Evolutionary conservation across 2,888 invertebrate genomes (phyloP).

Genomic region (Drosophila melanocephala): DNA sequence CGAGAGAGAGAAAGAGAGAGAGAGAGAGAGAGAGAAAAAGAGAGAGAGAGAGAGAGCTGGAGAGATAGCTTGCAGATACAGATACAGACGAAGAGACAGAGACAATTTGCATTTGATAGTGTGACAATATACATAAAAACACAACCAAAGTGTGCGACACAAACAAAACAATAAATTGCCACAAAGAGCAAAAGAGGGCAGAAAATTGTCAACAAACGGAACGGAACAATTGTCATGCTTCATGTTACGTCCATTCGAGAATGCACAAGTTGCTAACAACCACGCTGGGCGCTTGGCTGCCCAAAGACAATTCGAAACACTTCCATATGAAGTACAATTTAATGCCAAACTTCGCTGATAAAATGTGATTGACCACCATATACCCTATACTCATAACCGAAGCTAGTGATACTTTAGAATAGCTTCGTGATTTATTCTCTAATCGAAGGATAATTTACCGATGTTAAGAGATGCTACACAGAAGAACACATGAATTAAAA

Average conservation of each 20-base stretch:
- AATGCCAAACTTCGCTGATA: not conserved
- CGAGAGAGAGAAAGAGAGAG: conserved; percentile 3
- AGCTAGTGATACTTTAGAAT: not conserved
- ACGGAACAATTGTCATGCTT: conserved; percentile 62
- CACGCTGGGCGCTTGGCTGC: conserved; percentile 15
- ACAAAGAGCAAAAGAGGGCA: conserved; percentile 32
- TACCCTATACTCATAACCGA: not conserved
- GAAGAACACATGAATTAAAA: not conserved
- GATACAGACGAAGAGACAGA: conserved; percentile 11
- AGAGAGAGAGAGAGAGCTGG: conserved; percentile 5
- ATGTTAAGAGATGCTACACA: not conserved
- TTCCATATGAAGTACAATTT: conserved; percentile 14
- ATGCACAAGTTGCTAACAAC: conserved; percentile 57
- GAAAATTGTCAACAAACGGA: conserved; percentile 49
- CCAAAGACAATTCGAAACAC: conserved; percentile 43
- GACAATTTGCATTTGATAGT: conserved; percentile 43
- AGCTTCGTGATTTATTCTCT: not conserved
- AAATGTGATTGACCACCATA: not conserved
- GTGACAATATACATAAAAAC: conserved; percentile 52
- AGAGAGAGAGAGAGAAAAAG: conserved; percentile 17
- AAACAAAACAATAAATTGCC: conserved; percentile 62
- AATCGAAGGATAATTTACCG: not conserved
- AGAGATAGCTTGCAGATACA: conserved; percentile 10
- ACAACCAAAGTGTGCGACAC: conserved; percentile 36
- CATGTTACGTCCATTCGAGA: conserved; percentile 55